Base-by-base conservation (phyloP, 1,140 invertebrate genomes). In the Hylaeus volcanicus region DNA sequence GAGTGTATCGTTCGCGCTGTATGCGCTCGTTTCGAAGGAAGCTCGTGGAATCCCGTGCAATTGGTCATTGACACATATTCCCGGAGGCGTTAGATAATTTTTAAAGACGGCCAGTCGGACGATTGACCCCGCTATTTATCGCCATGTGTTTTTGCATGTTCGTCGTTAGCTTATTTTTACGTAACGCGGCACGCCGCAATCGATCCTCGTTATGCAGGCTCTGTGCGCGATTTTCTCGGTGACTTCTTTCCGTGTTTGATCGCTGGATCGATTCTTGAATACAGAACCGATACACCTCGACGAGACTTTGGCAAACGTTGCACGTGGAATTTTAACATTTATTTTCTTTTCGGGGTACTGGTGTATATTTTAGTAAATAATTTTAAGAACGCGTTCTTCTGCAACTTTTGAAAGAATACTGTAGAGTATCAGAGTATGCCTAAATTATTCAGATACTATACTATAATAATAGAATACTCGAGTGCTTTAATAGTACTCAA, bases 51-150 rank as follows among this genome's bases (percentile, higher is more conserved):
- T 73, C 60, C 70, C 77, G 77, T 73, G 77, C 70, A 79, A 79
- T 79, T 79, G 77, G 77, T 79, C 77, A 58, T 79, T 79, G 77
- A 79, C 77, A 79, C 70, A 79, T 73, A 65, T 79, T 56, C 26
- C 37, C n/a, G 11, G 37, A 43, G 45, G 14, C 65, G 65, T 26
- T 63, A 26, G 76, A 79, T 73, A 14, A 79, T 73, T 79, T 79
- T 73, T 73, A 73, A 79, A 79, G 70, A 51, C 76, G 39, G 58
- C 45, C 58, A 12, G 14, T 3, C 48, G 43, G 61, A 64, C 58
- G 77, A 79, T 79, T 73, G 70, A 73, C 77, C 70, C 65, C 70
- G 60, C 15, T 48, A 43, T 79, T 79, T 77, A 77, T 77, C 45
- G 45, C 11, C 15, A 26, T 4, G n/a, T 43, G 43, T 56, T 73